These are phyloP conservation scores for Odiellus spinosus DNA, from an alignment of 2,888 invertebrate genomes.

Conservation along the genomic window DNA sequence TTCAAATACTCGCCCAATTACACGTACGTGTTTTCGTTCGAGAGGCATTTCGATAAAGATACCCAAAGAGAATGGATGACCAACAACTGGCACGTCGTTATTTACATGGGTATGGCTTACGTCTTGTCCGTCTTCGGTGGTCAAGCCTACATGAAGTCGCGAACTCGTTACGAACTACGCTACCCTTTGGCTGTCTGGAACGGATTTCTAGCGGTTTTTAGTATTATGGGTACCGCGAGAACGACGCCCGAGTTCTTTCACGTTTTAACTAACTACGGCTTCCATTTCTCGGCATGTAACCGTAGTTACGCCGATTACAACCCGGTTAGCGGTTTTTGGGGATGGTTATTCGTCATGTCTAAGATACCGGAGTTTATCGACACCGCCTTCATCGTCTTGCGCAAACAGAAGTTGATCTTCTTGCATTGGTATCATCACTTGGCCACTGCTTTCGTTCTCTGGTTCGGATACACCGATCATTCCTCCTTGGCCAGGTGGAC, in stretches of 20 bases:
- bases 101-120: constrained; percentile 74
- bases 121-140: constrained; percentile 87
- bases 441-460: constrained; percentile 83
- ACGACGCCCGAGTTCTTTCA: constrained; percentile 84
- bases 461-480: constrained; percentile 52
- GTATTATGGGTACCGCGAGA: constrained; percentile 65
- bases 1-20: constrained; percentile 42
- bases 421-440: constrained; percentile 95
- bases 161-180: constrained; percentile 75
- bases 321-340: constrained; percentile 91
- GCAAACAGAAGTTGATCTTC: constrained; percentile 85
- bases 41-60: constrained; percentile 78
- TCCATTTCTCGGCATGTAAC: constrained; percentile 89
- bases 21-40: constrained; percentile 85
- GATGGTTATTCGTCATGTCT: constrained; percentile 88
- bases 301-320: constrained; percentile 79
- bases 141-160: constrained; percentile 78
- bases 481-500: constrained; percentile 53
- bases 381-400: constrained; percentile 71
- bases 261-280: constrained; percentile 71
- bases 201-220: constrained; percentile 74
- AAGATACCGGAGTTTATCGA: constrained; percentile 88
- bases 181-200: constrained; percentile 83
- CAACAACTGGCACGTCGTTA: constrained; percentile 83
- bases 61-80: constrained; percentile 85